phyloP scores from a whole-genome alignment of 1,140 invertebrate species.

The Philopotamus ludificatus region DNA sequence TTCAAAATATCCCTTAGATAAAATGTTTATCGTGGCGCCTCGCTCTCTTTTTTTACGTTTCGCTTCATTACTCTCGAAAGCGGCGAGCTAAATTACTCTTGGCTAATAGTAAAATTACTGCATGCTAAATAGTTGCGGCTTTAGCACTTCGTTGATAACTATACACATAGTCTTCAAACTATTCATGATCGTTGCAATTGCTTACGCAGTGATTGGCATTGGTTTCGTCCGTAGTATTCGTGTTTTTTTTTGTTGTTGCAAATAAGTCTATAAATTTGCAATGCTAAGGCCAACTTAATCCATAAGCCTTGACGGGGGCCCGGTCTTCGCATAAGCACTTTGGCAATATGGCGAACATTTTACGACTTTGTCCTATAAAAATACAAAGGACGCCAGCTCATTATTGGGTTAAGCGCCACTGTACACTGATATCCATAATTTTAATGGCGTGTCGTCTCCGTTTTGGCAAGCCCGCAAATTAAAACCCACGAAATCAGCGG shows the following conservation, averaged over 20 bases:
- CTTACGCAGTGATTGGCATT: background rate
- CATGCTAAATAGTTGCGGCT: background rate
- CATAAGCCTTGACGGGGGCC: background rate
- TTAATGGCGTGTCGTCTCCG: background rate
- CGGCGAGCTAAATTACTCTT: background rate
- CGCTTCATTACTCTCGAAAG: slow-evolving; percentile 1
- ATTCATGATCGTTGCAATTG: background rate
- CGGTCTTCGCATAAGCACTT: background rate
- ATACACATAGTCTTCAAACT: background rate
- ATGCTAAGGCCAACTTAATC: background rate
- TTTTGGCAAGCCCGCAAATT: no score
- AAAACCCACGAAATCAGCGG: no score
- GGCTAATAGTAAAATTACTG: background rate
- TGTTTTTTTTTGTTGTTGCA: no score
- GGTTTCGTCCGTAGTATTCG: background rate
- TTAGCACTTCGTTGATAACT: background rate
- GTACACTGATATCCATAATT: background rate
- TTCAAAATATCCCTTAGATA: slow-evolving; percentile 15
- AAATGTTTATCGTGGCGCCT: background rate
- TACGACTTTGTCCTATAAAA: slow-evolving; percentile 5
- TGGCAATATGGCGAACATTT: slow-evolving; percentile 2
- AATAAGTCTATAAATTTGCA: slow-evolving; percentile 3
- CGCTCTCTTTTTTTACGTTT: background rate
- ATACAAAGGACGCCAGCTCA: slow-evolving; percentile 3
- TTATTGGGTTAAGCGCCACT: slow-evolving; percentile 3